Conservation (phyloP, 2,888 invertebrate species). For the Acleris cristana region DNA sequence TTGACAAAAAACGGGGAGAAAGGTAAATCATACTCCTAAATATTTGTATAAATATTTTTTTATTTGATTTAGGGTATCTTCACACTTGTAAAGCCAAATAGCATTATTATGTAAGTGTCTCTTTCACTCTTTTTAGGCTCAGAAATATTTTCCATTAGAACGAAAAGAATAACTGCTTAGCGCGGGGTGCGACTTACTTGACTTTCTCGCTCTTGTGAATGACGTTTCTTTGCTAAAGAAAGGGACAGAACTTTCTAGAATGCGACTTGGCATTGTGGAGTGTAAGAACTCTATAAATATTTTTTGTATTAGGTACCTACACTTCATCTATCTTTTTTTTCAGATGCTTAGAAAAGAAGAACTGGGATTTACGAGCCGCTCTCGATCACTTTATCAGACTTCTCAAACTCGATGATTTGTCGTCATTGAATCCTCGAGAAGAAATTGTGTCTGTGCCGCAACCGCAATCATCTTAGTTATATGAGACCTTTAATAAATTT, state of each 20-base stretch:
- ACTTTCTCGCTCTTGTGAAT: too few species aligned
- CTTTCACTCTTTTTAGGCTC: too few species aligned
- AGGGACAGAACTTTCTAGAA: too few species aligned
- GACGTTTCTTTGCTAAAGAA: too few species aligned
- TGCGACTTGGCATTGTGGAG: not conserved
- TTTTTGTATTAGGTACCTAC: not conserved
- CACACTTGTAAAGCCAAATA: too few species aligned
- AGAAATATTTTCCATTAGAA: too few species aligned
- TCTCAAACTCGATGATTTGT: constrained; percentile 57
- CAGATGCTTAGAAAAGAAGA: constrained; percentile 86
- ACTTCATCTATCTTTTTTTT: constrained; percentile 44
- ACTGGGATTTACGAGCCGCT: constrained; percentile 83
- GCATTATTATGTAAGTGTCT: too few species aligned
- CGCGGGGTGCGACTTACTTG: too few species aligned
- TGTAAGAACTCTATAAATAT: not conserved
- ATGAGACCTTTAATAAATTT: too few species aligned
- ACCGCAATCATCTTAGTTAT: constrained; percentile 12
- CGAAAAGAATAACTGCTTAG: too few species aligned
- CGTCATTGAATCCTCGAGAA: constrained; percentile 42
- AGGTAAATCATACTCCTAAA: constrained; percentile 50
- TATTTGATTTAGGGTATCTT: too few species aligned
- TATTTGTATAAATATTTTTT: too few species aligned
- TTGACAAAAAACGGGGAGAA: constrained; percentile 55
- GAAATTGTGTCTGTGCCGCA: not conserved
- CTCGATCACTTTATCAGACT: constrained; percentile 64